Base-by-base conservation (phyloP, 2,797 vertebrate species). In the Tragelaphus eurycerus region DNA sequence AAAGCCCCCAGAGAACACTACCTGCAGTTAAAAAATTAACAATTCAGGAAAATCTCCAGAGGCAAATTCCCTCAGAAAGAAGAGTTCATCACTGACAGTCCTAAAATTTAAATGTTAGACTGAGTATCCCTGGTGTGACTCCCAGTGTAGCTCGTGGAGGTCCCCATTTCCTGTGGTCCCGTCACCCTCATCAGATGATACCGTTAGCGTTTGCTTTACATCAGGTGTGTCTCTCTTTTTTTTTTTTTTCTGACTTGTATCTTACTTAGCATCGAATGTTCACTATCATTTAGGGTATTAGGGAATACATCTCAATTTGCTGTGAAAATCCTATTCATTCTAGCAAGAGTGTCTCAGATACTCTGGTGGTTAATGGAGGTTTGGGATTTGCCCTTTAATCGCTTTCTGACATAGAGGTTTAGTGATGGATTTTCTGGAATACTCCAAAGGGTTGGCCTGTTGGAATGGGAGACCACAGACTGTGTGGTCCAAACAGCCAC, bases 61-160 rank as follows among this genome's bases (percentile, higher is more conserved):
- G 57, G 48, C 27, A 5, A 29, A 29, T 79, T 90, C 60, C 67
- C 46, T 54, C 3, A 60, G 60, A 54, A 48, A 83, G 89, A 87
- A n/a, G 84, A 78, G 27, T 81, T 88, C 57, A 43, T 64, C 0
- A 0, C 82, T 84, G 89, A 79, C 27, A 7, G n/a, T 38, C 85
- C 31, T 85, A 34, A 85, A 88, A 87, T 62, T 50, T 21, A 50
- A 48, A 62, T 31, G 38, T 16, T 59, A 76, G 55, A 25, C 38
- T 12, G 27, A 79, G 25, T 1, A 1, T 19, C 12, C 1, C 13
- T 17, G 38, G 46, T 2, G 0, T 25, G 1, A 5, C 23, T 60
- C 52, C 62, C n/a, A 15, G 0, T 74, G 46, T 43, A 2, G 8
- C 50, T 93, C 50, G 2, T 52, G 78, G 21, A 14, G 1, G 21